These are phyloP conservation scores for Aethina tumida DNA, from an alignment of 1,140 invertebrate species.

Conservation along the genomic window DNA sequence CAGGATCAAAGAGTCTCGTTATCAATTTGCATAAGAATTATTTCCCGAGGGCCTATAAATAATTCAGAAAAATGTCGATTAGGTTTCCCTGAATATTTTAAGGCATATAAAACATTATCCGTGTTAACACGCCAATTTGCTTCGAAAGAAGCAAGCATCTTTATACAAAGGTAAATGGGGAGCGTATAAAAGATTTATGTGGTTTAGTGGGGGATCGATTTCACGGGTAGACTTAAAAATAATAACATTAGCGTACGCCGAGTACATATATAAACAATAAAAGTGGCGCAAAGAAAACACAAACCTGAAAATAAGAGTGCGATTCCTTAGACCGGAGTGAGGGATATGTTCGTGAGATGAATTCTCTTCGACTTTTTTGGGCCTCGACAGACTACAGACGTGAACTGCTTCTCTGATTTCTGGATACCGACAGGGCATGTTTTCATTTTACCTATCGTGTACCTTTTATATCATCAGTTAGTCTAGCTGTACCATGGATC, in stretches of 20 bases:
- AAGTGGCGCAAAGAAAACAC: conserved; percentile 27
- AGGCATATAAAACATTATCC: no score
- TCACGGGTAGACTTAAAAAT: conserved; percentile 31
- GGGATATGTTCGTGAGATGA: conserved; percentile 13
- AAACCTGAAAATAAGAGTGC: conserved; percentile 28
- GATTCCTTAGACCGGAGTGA: conserved; percentile 26
- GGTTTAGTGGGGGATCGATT: conserved; percentile 28
- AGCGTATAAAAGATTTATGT: no score
- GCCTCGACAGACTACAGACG: conserved; percentile 13
- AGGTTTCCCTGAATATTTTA: no score
- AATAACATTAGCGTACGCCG: conserved; percentile 33
- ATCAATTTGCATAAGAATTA: no score
- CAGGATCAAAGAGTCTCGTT: no score
- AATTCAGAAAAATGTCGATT: no score
- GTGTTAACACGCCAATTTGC: no score
- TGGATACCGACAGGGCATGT: conserved; percentile 12
- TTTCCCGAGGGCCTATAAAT: no score
- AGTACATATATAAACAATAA: conserved; percentile 32
- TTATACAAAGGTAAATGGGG: no score
- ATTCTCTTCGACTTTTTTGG: conserved; percentile 7
- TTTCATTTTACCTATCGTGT: conserved; percentile 15
- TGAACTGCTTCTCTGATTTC: conserved; percentile 15
- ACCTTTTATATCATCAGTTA: no score
- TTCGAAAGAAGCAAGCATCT: no score
- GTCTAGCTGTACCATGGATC: no score